Base-by-base conservation (phyloP, 2,113 vertebrate species). In the Motacilla alba region DNA sequence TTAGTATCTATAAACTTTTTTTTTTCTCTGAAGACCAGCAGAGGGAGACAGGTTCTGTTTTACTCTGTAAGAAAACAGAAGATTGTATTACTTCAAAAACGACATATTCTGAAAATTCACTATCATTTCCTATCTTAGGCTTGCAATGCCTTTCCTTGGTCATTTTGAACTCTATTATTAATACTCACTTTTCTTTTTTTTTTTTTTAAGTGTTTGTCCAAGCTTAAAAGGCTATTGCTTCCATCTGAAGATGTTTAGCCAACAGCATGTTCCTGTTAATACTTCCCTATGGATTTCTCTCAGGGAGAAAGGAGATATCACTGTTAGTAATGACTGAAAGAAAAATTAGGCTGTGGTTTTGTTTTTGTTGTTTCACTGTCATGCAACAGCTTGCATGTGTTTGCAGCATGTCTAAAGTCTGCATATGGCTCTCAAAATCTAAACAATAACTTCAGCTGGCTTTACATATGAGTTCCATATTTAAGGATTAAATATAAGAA, bases 21-120 rank as follows among this genome's bases (percentile, higher is more conserved):
- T 68, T 73, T 68, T 46, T 19, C 67, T 74, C 83, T 72, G 94
- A 92, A 70, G 87, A 82, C 96, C 98, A 97, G 93, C 67, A 97
- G 97, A 90, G 97, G 97, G 97, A 97, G 96, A 92, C 80, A 97
- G 20, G 88, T 90, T 86, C 64, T 80, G 64, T 67, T 85, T 77
- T 37, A 94, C 62, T 90, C 73, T 43, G 73, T 43, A 87, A 70
- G 55, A 59, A 94, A 87, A 52, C 26, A 68, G 62, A 94, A 89
- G 20, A 35, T 6, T 35, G 3, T 22, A 22, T 56, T 92, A 78
- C 39, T 90, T 83, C 39, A 90, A 83, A 85, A 90, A 37, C 0
- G 0, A 55, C 2, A 47, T 30, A 24, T 66, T 66, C 31, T 73
- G 19, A 87, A 83, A 87, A 77, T 41, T 52, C 55, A 67, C 14